phyloP scores from a whole-genome alignment of 2,113 vertebrate species.

The Erythrolamprus reginae region DNA sequence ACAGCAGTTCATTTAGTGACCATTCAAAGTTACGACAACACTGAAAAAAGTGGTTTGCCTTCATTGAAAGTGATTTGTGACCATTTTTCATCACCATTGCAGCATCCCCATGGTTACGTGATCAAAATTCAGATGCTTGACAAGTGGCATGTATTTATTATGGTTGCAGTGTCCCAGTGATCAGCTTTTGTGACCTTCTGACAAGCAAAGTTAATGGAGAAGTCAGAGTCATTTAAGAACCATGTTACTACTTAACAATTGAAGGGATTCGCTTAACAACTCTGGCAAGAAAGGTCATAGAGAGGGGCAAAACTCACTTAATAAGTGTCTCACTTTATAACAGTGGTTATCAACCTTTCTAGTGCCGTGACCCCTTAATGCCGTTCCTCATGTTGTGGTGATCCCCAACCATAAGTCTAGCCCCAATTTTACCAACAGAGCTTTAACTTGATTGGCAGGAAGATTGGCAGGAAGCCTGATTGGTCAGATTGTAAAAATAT shows the following conservation, averaged over 20 bases:
- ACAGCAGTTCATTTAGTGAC: background rate
- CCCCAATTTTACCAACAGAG: too few relatives aligned
- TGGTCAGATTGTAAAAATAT: too few relatives aligned
- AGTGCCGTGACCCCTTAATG: too few relatives aligned
- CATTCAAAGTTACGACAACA: background rate
- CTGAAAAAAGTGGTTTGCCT: background rate
- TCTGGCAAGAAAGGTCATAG: background rate
- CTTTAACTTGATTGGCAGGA: too few relatives aligned
- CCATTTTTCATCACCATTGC: background rate
- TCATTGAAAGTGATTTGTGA: background rate
- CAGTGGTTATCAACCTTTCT: too few relatives aligned
- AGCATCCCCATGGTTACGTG: background rate
- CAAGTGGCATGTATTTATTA: background rate
- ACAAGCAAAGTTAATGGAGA: too few relatives aligned
- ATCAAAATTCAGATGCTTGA: background rate
- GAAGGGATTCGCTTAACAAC: background rate
- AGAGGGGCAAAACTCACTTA: background rate
- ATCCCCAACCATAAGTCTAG: too few relatives aligned
- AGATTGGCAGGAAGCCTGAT: too few relatives aligned
- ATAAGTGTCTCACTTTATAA: background rate
- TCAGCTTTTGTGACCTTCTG: background rate
- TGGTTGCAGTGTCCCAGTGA: background rate
- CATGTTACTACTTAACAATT: background rate
- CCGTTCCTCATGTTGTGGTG: too few relatives aligned
- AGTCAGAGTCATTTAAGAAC: background rate